A percentile compares a stretch with the other conserved stretches of the same genome.
phyloP scores from a whole-genome alignment of 2,888 invertebrate species.

The Drosophila niveifrons region DNA sequence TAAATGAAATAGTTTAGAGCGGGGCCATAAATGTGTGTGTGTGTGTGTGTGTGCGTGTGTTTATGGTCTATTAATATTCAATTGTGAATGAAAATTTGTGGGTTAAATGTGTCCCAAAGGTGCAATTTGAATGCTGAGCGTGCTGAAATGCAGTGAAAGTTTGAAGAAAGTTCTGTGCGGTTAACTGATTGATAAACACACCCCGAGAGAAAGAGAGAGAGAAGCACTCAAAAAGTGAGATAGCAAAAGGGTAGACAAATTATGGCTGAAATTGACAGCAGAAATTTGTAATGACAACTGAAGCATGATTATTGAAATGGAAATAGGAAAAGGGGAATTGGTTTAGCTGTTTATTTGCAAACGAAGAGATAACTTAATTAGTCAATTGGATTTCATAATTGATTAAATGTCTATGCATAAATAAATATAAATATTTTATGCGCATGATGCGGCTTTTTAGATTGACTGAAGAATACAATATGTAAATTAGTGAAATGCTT shows the following conservation, averaged over 20 bases:
- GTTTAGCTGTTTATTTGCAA: not conserved
- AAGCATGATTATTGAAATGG: not conserved
- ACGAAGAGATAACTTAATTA: not conserved
- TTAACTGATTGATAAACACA: constrained; percentile 15
- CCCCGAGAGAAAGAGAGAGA: not conserved
- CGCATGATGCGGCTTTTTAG: not conserved
- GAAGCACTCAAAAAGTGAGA: not conserved
- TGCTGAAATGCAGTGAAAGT: constrained; percentile 46
- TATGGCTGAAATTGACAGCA: constrained; percentile 1
- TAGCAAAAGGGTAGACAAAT: not conserved
- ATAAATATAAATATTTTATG: not conserved
- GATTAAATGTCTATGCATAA: not conserved
- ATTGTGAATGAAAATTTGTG: constrained; percentile 54
- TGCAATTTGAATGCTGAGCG: constrained; percentile 35
- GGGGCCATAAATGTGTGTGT: constrained; percentile 53
- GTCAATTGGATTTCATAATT: not conserved
- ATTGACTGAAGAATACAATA: not conserved
- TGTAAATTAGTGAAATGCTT: not conserved
- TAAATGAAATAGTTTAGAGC: constrained; percentile 62
- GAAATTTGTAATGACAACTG: not conserved
- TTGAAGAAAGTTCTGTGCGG: constrained; percentile 30
- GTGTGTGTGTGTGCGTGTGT: constrained; percentile 17
- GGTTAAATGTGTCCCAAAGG: constrained; percentile 43
- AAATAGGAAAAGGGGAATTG: not conserved
- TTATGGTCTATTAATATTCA: constrained; percentile 71